A percentile compares a stretch with the other conserved stretches of the same genome.
Evolutionary conservation across 2,888 invertebrate genomes (phyloP).

Genomic region (Caenorhabditis japonica): DNA sequence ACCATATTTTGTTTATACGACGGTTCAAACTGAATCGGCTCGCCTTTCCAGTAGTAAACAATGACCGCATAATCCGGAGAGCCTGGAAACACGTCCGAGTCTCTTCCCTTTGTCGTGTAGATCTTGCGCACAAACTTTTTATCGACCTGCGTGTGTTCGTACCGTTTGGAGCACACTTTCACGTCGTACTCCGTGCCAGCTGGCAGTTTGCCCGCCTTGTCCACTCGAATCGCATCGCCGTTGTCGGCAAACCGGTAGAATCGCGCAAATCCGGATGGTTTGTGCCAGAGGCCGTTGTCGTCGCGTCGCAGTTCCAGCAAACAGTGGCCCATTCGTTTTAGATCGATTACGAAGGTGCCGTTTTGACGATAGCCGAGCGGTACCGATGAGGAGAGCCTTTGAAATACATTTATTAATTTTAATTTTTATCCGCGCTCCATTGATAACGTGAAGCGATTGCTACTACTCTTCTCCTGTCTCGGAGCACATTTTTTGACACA

Average conservation of each 20-base stretch:
- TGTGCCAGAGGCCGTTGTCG: slow-evolving; percentile 64
- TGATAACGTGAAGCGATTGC: no score
- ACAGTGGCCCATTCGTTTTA: slow-evolving; percentile 45
- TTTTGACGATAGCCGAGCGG: slow-evolving; percentile 61
- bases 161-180: slow-evolving; percentile 58
- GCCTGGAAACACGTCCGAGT: slow-evolving; percentile 30
- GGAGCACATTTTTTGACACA: no score
- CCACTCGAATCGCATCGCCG: slow-evolving; percentile 59
- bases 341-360: slow-evolving; percentile 66
- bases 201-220: slow-evolving; percentile 47
- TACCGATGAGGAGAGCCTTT: slow-evolving; percentile 56
- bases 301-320: slow-evolving; percentile 56
- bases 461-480: no score
- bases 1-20: slow-evolving; percentile 31
- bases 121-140: slow-evolving; percentile 66
- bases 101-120: slow-evolving; percentile 55
- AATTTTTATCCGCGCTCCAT: no score
- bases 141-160: slow-evolving; percentile 61
- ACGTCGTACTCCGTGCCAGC: slow-evolving; percentile 48
- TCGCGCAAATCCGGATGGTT: slow-evolving; percentile 59
- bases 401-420: not conserved
- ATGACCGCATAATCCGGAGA: slow-evolving; percentile 56
- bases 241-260: slow-evolving; percentile 58
- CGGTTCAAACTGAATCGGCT: slow-evolving; percentile 51
- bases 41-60: slow-evolving; percentile 67